Percentiles rank a stretch among this genome's conserved stretches.
Conservation (phyloP, 2,113 vertebrate species). For the Bettongia penicillata region DNA sequence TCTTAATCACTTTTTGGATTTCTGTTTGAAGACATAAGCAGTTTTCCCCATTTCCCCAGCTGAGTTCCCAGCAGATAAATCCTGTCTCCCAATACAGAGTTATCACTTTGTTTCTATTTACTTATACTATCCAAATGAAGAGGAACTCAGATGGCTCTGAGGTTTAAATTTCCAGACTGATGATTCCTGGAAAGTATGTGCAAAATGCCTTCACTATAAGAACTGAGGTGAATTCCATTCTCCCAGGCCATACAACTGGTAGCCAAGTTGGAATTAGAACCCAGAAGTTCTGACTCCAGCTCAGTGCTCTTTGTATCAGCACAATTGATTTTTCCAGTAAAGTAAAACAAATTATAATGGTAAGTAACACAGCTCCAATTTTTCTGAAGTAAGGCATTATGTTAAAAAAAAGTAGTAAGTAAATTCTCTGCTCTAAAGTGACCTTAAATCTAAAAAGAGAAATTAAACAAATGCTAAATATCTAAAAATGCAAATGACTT, state of each 20-base stretch:
- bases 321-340: background rate
- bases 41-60: background rate
- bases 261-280: background rate
- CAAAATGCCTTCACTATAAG: background rate
- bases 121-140: background rate
- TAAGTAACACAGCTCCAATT: background rate
- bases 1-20: background rate
- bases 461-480: background rate
- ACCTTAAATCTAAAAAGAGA: background rate
- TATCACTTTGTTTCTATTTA: background rate
- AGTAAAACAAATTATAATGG: background rate
- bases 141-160: background rate
- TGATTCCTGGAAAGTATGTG: background rate
- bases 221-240: background rate
- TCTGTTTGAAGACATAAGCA: background rate
- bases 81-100: background rate
- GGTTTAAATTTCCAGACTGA: background rate
- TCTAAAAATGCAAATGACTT: background rate
- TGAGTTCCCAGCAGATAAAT: slow-evolving; percentile 15
- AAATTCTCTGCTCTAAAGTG: background rate
- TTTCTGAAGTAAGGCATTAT: background rate
- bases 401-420: background rate
- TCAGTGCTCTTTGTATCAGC: background rate
- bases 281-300: background rate
- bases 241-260: background rate